phyloP scores from a whole-genome alignment of 2,113 vertebrate species.

The Monopterus albus region DNA sequence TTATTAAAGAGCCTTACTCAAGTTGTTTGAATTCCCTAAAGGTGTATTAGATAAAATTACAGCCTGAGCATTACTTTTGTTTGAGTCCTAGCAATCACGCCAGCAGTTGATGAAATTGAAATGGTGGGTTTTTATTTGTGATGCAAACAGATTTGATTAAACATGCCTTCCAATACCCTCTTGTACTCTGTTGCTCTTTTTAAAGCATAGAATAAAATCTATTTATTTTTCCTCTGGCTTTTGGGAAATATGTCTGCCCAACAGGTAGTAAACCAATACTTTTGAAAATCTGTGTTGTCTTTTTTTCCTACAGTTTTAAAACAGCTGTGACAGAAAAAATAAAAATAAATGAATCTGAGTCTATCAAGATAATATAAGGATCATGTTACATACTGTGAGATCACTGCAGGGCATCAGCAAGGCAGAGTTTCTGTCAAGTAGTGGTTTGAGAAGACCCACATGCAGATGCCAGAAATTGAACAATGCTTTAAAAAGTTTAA shows the following conservation, averaged over 20 bases:
- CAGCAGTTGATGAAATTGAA: not conserved
- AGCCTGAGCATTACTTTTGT: no score
- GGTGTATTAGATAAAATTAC: not conserved
- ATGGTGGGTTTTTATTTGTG: slow-evolving; percentile 5
- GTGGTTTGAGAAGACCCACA: no score
- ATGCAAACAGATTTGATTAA: no score
- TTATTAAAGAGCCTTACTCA: no score
- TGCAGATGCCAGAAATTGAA: no score
- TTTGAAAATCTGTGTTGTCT: not conserved
- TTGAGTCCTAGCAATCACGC: not conserved
- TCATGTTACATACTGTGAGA: not conserved
- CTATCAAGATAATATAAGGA: not conserved
- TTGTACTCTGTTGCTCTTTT: not conserved
- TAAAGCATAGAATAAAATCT: not conserved
- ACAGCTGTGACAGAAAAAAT: not conserved
- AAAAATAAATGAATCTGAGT: no score
- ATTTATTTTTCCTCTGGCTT: not conserved
- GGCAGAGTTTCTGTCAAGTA: not conserved
- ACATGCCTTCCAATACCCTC: not conserved
- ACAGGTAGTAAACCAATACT: not conserved
- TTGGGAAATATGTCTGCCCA: not conserved
- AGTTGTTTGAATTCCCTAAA: not conserved
- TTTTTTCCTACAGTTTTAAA: not conserved
- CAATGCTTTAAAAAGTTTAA: no score
- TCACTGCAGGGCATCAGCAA: not conserved